Evolutionary conservation across 1,140 invertebrate species (phyloP).

Genomic region (Magallana ariakensis): DNA sequence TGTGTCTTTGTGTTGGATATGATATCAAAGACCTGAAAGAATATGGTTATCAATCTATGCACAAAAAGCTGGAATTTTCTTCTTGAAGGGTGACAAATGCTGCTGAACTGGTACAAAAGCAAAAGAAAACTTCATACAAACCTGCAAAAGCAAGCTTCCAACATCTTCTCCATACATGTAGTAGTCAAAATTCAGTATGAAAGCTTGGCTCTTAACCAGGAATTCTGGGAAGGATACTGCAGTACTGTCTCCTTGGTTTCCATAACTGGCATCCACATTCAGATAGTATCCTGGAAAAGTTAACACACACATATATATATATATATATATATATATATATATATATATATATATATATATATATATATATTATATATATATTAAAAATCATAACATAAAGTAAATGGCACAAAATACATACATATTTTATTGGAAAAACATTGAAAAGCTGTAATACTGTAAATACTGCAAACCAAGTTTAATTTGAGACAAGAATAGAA

Average conservation of each 20-base stretch:
- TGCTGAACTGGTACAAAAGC: not conserved
- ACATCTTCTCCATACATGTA: slow-evolving; percentile 50
- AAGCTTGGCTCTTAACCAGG: not conserved
- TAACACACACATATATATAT: no score
- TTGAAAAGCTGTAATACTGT: no score
- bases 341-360: no score
- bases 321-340: no score
- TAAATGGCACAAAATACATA: not conserved
- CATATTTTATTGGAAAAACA: no score
- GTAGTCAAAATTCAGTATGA: slow-evolving; percentile 34
- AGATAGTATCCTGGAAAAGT: slow-evolving; percentile 48
- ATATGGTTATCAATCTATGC: no score
- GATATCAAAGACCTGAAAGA: not conserved
- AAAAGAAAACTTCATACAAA: not conserved
- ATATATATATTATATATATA: no score
- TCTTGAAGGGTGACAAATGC: no score
- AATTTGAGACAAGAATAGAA: no score
- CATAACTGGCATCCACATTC: slow-evolving; percentile 47
- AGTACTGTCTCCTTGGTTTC: slow-evolving; percentile 25
- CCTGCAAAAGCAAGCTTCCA: slow-evolving; percentile 42
- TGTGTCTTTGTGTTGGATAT: not conserved
- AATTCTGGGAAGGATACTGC: slow-evolving; percentile 49
- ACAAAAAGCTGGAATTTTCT: no score
- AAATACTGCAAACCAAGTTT: no score
- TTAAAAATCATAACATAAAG: not conserved